These are phyloP conservation scores for Tiphia femorata DNA, from an alignment of 2,888 invertebrate genomes.

Conservation along the genomic window DNA sequence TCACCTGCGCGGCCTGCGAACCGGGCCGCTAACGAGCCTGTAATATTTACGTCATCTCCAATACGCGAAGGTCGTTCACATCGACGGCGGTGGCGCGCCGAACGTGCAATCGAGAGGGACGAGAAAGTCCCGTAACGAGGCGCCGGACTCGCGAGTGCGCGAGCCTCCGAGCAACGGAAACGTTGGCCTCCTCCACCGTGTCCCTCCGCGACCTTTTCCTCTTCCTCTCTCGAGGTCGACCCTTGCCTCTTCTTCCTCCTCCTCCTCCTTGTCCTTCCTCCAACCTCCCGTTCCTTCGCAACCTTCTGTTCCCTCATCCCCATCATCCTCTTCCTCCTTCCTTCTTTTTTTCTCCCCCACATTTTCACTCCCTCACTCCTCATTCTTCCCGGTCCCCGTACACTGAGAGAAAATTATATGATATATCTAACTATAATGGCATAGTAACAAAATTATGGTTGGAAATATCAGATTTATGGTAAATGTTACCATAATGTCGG, in stretches of 20 bases:
- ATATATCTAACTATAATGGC: no score
- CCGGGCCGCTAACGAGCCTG: constrained; percentile 55
- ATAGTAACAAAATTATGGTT: no score
- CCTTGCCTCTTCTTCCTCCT: not conserved
- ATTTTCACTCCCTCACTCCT: constrained; percentile 4
- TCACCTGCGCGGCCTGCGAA: constrained; percentile 36
- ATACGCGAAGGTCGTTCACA: constrained; percentile 58
- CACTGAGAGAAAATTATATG: no score
- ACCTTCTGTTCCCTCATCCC: not conserved
- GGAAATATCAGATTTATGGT: no score
- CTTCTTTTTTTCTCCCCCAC: not conserved
- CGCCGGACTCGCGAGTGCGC: constrained; percentile 42
- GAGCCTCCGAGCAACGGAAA: constrained; percentile 31
- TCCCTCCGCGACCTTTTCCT: not conserved
- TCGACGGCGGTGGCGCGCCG: constrained; percentile 36
- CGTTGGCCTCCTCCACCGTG: constrained; percentile 2
- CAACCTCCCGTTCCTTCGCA: not conserved
- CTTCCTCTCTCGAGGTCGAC: not conserved
- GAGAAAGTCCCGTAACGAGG: constrained; percentile 47
- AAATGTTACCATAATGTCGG: no score
- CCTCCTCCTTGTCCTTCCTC: not conserved
- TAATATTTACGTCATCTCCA: constrained; percentile 61
- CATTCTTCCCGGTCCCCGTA: no score
- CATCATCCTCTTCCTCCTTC: not conserved
- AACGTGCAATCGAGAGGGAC: constrained; percentile 42